Conservation (phyloP, 2,113 vertebrate genomes). For the Myiozetetes cayanensis region DNA sequence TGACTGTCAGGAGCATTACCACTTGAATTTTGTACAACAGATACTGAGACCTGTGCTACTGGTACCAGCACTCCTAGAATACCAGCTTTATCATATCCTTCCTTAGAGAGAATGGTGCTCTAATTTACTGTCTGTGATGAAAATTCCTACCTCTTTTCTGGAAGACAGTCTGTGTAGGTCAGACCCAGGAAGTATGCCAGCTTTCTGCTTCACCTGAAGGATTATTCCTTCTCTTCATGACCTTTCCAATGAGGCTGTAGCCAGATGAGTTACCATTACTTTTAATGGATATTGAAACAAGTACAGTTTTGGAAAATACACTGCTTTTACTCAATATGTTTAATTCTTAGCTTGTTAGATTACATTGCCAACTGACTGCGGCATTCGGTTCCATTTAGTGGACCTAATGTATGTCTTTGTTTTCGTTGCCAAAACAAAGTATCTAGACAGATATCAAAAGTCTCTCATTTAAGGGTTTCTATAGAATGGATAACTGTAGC, state of each 20-base stretch:
- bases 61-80: neutral
- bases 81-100: neutral
- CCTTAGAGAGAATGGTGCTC: neutral
- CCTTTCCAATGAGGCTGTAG: neutral
- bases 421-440: neutral
- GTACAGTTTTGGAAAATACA: neutral
- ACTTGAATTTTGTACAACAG: neutral
- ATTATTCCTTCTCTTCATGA: neutral
- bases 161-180: neutral
- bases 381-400: neutral
- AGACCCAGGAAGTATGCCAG: neutral
- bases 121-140: neutral
- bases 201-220: neutral
- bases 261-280: neutral
- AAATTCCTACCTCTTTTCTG: neutral
- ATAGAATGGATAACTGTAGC: neutral
- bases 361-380: neutral
- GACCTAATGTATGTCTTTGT: neutral
- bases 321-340: neutral
- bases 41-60: neutral
- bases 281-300: neutral
- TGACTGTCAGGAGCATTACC: neutral
- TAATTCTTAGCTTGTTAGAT: neutral
- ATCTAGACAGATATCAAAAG: neutral
- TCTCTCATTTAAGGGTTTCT: neutral